Evolutionary conservation across 1,140 invertebrate genomes (phyloP).

Genomic region (Philotrypesis tridentata): DNA sequence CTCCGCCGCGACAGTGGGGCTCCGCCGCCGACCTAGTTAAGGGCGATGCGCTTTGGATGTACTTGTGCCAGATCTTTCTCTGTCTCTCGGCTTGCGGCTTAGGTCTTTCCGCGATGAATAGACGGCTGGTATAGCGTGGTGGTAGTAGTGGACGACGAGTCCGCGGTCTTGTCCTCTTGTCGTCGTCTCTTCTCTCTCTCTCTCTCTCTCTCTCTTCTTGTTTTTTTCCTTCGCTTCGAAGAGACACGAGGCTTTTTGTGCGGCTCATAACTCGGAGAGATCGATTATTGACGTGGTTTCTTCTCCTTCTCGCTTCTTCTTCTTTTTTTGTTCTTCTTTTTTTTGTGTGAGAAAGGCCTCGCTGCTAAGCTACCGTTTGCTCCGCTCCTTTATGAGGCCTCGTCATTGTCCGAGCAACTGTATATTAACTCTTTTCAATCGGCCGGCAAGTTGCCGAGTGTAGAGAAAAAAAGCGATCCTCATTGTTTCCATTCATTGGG

Average conservation of each 20-base stretch:
- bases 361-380: neutral
- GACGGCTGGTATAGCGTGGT: neutral
- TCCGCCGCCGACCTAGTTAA: constrained; percentile 33
- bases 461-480: too few species aligned
- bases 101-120: neutral
- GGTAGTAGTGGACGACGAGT: constrained; percentile 40
- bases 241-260: neutral
- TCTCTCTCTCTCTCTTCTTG: neutral
- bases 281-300: neutral
- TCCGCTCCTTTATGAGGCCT: neutral
- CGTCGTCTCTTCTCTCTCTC: neutral
- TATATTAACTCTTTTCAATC: too few species aligned
- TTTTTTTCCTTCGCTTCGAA: too few species aligned
- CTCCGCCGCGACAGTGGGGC: neutral
- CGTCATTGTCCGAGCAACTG: too few species aligned
- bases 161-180: neutral
- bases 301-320: too few species aligned
- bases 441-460: too few species aligned
- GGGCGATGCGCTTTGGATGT: constrained; percentile 15
- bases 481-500: too few species aligned
- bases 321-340: too few species aligned
- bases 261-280: neutral
- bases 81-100: neutral
- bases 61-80: constrained; percentile 16
- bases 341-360: too few species aligned